Base-by-base conservation (phyloP, 2,888 invertebrate species). In the Eristalinus aeneus region DNA sequence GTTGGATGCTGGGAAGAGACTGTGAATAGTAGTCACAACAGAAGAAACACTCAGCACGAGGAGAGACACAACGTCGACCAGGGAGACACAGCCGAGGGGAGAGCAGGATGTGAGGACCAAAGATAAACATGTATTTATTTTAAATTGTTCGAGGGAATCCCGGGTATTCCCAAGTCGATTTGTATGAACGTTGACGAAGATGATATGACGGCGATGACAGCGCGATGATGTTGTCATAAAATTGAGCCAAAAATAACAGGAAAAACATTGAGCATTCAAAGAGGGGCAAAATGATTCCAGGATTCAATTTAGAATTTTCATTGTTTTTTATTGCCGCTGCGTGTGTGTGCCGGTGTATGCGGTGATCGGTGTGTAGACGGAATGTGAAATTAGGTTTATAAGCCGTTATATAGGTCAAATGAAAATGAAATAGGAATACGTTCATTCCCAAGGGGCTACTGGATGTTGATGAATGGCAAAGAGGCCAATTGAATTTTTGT, bases 101-200 rank as follows among this genome's bases (percentile, higher is more conserved):
- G 46, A 16, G 16, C 1, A 46, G 16, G 46, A 46, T 46, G 16
- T 16, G 46, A 54, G 75, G 73, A 63, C 73, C 67, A 79, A 39
- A 67, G 46, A 73, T 67, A 63, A 65, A 71, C 58, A 69, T 73
- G 65, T 65, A 68, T 83, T 77, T 77, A 69, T 83, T 77, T 77
- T 77, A 68, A 77, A 83, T 83, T 83, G 73, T 68, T 73, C 72
- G 46, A 77, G 82, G 76, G 82, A 76, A 67, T 82, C 77, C 73
- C 56, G 27, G 39, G 63, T 68, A 68, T 56, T 73, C 82, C 77
- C 82, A 27, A 23, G 68, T 72, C 56, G 72, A 46, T 71, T 71
- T 63, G n/a, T 60, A 31, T 69, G 71, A 27, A 32, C 65, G 36
- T 36, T 67, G 46, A 36, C 56, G 56, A 22, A 58, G 60, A 76